Base-by-base conservation (phyloP, 1,140 invertebrate genomes). In the Plectus sambesii region DNA sequence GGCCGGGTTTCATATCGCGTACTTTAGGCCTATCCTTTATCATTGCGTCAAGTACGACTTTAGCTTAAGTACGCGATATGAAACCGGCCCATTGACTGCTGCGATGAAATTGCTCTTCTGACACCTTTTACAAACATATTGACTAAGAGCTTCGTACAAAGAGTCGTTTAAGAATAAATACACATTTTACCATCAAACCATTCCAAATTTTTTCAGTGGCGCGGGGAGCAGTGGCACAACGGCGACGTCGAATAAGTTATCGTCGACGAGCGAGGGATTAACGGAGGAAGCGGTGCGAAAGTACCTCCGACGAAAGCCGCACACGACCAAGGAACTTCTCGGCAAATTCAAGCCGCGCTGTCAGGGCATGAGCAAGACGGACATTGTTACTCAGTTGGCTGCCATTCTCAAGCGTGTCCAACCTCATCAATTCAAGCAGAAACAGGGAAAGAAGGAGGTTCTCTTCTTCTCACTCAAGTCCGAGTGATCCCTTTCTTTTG, bases 321-420 rank as follows among this genome's bases (percentile, higher is more conserved):
- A 69, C 29, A 69, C 63, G 2, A 66, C 63, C 3, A 66, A 55
- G 37, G 50, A 65, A 42, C 53, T 65, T 2, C 33, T 65, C 2
- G 47, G 30, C 17, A 67, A 67, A 36, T 47, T 66, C 8, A 61
- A 55, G 19, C 46, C 50, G 9, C 45, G 46, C 22, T 64, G 59
- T 30, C 47, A 49, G 9, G 45, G 58, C 15, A 55, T 62, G 49
- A 44, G 38, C 29, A 60, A 68, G 36, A 30, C 52, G 17, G 51
- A 64, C 36, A 60, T 66, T 27, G 66, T 66, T 6, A 53, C 61
- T 20, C 33, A 47, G 35, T 42, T 66, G 22, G 63, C 63, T 6
- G 47, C 58, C 9, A 68, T 66, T 42, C 47, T 66, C 20, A 58
- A 62, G 42, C 47, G 49, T 19, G 61, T 66, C 25, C 52, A 67